Base-by-base conservation (phyloP, 1,140 invertebrate genomes). In the Amyelois transitella region DNA sequence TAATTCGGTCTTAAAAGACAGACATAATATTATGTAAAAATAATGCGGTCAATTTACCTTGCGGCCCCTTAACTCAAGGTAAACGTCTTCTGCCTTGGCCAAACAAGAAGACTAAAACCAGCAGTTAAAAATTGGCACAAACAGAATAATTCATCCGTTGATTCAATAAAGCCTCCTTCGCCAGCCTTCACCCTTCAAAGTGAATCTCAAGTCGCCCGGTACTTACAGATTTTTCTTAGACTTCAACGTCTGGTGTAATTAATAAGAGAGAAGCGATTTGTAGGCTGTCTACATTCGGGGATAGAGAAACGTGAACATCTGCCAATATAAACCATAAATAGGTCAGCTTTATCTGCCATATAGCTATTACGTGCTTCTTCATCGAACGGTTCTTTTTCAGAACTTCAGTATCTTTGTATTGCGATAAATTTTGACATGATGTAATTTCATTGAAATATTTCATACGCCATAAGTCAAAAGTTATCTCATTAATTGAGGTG, bases 131-230 rank as follows among this genome's bases (percentile, higher is more conserved):
- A 77, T 64, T 77, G 75, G 69, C 67, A 80, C 78, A 84, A 84
- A 84, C 81, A 75, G 78, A 84, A 84, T 81, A 78, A 82, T 79
- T 82, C 77, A 81, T 78, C 71, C 73, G 66, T 62, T 65, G 72
- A 61, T 68, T 69, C 71, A 72, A 66, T 76, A 66, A 72, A 75
- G 69, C 65, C 70, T 68, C 60, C 61, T 60, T 60, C 58, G 48
- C 60, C 65, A 69, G 69, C 61, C 60, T 62, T 60, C 58, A 53
- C 60, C 59, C 58, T 67, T 75, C 77, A 72, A 69, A 77, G 66
- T 49, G 65, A 66, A 67, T 71, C 70, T 75, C 58, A 55, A 75
- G 64, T 63, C 51, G 60, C 56, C 53, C 64, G 62, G 62, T 67
- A 65, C 59, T 38, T 38, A 38, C 55, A 77, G 72, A 76, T 77